Evolutionary conservation across 92 coral and sea anemone genomes (phyloP), one percentile per base, ranked within the genome.

Genomic region (Metridium senile): DNA sequence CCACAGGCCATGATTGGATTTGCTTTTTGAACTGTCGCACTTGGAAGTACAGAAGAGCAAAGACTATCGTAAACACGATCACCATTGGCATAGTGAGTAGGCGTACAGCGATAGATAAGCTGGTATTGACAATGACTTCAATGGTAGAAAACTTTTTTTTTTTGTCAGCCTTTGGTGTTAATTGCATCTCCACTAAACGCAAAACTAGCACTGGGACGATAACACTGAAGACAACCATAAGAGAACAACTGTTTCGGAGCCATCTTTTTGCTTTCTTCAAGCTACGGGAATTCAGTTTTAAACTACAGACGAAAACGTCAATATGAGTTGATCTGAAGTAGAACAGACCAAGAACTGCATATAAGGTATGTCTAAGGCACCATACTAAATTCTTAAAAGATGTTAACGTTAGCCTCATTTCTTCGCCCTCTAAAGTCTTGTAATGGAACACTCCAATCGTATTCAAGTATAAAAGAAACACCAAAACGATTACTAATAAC

Each of bases 251-350:
- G 39, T 52, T 49, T 23, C 18, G 13, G 64, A 91, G 69, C 27
- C 75, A 58, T 21, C 81, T 19, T 25, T 74, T 74, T 16, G 80
- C 81, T 57, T 72, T 68, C 61, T 66, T 81, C 77, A 89, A 82
- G 35, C 77, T 81, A 26, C 80, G 71, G 32, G 80, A 25, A 18
- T 90, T 88, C 25, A 91, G 32, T 21, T 76, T 78, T 27, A 88
- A 34, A 22, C 72, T 59, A 9, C 77, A 31, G 21, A 88, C 71
- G 65, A 91, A 56, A 19, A 47, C 74, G 32, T 88, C 93, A 11
- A 91, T 23, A 62, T 91, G 92, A 18, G 81, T 70, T 28, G 70
- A 84, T 18, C 72, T 74, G 76, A 89, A 80, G 79, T 88, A 91
- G 8, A 43, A 26, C 31, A 81, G 29, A 0, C 93, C 93, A 21